Percentiles rank a stretch among this genome's conserved stretches.
Evolutionary conservation across 2,797 vertebrate species (phyloP).

Genomic region (Ptychobarbus kaznakovi): DNA sequence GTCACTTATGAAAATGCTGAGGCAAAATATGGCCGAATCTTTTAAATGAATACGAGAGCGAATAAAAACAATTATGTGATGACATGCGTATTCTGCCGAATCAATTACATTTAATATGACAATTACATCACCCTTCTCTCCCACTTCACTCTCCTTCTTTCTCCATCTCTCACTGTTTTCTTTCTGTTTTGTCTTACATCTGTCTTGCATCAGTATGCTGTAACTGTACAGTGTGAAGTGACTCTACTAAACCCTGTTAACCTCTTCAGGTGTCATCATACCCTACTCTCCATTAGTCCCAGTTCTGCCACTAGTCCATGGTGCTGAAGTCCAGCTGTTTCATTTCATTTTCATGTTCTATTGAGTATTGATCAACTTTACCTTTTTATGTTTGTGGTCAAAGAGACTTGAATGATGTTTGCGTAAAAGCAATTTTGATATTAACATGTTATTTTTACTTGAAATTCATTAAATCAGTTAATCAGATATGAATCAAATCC

Average conservation of each 20-base stretch:
- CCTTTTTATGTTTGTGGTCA: not conserved
- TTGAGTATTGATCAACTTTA: not conserved
- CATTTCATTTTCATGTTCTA: constrained; percentile 19
- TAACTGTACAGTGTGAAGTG: constrained; percentile 53
- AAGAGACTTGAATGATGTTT: not conserved
- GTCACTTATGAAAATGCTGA: constrained; percentile 40
- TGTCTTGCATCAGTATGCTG: constrained; percentile 61
- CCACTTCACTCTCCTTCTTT: constrained; percentile 27
- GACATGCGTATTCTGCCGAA: constrained; percentile 70
- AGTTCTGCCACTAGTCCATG: constrained; percentile 27
- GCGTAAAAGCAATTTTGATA: not conserved
- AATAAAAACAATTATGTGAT: constrained; percentile 29
- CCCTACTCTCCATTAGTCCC: constrained; percentile 10
- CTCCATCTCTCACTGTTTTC: constrained; percentile 37
- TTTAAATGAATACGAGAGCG: constrained; percentile 18
- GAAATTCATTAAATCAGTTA: not conserved
- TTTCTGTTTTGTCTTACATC: constrained; percentile 56
- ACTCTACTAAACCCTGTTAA: constrained; percentile 40
- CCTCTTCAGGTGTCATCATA: constrained; percentile 39
- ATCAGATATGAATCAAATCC: not conserved
- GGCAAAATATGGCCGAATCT: constrained; percentile 41
- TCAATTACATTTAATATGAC: constrained; percentile 79
- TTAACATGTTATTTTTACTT: not conserved
- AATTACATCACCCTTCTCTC: constrained; percentile 75
- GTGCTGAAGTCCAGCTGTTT: constrained; percentile 46